These are phyloP conservation scores for Neosilurus mollespiculum DNA, from an alignment of 2,797 vertebrate genomes.

Conservation along the genomic window DNA sequence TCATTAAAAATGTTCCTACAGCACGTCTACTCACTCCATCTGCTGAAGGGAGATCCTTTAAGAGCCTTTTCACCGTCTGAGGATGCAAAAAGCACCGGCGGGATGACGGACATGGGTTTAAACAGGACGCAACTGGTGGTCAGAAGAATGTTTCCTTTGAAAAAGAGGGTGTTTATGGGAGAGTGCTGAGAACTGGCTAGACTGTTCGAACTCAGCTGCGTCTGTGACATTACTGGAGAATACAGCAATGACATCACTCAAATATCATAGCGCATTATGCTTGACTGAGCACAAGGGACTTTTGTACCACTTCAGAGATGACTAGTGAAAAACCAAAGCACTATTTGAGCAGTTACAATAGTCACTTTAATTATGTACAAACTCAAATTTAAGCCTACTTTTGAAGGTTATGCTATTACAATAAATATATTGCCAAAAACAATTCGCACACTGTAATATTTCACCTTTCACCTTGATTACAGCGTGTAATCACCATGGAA, in stretches of 20 bases:
- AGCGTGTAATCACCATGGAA: too few species aligned
- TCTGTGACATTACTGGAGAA: conserved; percentile 32
- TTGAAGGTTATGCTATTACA: background rate
- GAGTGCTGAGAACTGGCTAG: conserved; percentile 25
- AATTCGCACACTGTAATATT: too few species aligned
- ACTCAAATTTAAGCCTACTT: background rate
- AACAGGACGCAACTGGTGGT: conserved; percentile 29
- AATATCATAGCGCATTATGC: background rate
- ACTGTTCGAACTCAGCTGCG: conserved; percentile 29
- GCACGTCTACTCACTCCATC: conserved; percentile 1
- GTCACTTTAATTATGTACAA: background rate
- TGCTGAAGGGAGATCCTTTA: conserved; percentile 11
- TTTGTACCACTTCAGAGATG: background rate
- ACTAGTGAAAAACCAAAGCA: background rate
- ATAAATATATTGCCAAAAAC: background rate
- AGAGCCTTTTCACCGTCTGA: conserved; percentile 23
- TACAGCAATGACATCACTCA: conserved; percentile 32
- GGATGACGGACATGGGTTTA: conserved; percentile 26
- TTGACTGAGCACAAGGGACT: background rate
- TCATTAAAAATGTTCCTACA: conserved; percentile 37
- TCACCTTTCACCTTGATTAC: too few species aligned
- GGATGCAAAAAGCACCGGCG: conserved; percentile 15
- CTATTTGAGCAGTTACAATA: background rate
- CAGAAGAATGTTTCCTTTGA: conserved; percentile 32
- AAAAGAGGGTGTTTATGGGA: conserved; percentile 36